These are phyloP conservation scores for Corynorhinus townsendii DNA, from an alignment of 2,113 vertebrate species.

Conservation along the genomic window DNA sequence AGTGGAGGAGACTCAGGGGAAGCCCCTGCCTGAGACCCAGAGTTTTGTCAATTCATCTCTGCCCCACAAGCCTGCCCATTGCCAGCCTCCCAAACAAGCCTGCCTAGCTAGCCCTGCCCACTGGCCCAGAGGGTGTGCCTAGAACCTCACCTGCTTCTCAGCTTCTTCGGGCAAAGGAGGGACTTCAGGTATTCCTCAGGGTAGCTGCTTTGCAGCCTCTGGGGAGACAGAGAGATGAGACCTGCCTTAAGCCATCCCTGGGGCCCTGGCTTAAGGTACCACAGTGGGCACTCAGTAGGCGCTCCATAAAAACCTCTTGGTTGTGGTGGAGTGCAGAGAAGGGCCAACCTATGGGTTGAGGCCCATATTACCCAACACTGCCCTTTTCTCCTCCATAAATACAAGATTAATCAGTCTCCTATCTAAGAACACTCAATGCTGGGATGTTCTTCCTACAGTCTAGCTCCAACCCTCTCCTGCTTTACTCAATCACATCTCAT, in stretches of 20 bases:
- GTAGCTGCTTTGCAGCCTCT: conserved; percentile 83
- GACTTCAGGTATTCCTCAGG: conserved; percentile 88
- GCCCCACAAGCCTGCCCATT: neutral
- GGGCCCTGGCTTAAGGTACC: neutral
- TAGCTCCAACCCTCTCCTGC: neutral
- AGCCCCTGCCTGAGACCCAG: neutral
- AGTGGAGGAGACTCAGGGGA: neutral
- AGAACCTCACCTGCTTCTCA: conserved; percentile 70
- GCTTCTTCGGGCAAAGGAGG: conserved; percentile 82
- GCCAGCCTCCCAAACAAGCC: neutral
- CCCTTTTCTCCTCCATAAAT: neutral
- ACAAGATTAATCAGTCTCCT: neutral
- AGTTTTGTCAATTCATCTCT: neutral
- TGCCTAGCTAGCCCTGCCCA: neutral
- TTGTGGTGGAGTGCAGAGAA: neutral
- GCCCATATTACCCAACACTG: neutral
- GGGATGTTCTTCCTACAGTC: neutral
- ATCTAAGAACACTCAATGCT: neutral
- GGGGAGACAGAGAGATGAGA: neutral
- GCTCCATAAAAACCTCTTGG: neutral
- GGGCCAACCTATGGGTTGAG: neutral
- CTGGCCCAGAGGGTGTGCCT: neutral
- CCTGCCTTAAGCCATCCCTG: neutral
- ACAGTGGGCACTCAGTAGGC: neutral
- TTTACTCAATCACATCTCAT: neutral